Percentiles rank a stretch among this genome's conserved stretches.
Conservation (phyloP, 2,888 invertebrate species). For the Pristionchus arcanus region DNA sequence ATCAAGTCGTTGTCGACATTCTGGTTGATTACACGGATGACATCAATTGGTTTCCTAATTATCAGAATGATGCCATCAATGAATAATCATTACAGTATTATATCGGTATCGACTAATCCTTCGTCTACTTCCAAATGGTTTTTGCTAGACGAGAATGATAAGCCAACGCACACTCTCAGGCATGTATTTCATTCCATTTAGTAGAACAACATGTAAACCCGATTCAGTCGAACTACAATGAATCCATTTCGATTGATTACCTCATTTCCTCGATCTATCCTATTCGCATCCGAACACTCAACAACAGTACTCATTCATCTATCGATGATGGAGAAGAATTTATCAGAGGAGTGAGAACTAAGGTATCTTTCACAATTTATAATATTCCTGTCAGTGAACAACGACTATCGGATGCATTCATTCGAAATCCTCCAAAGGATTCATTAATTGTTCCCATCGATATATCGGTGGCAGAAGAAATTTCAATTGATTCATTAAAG, state of each 20-base stretch:
- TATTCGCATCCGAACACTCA: constrained; percentile 20
- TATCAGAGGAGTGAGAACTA: constrained; percentile 19
- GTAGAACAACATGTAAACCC: background rate
- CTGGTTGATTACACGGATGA: constrained; percentile 15
- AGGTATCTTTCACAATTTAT: background rate
- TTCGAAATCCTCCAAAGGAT: constrained; percentile 23
- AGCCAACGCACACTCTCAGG: background rate
- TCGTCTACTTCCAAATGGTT: constrained; percentile 32
- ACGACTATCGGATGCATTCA: constrained; percentile 38
- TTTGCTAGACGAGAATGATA: constrained; percentile 36
- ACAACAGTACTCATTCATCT: constrained; percentile 42
- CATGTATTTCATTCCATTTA: background rate
- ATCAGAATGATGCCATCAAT: background rate
- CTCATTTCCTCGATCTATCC: constrained; percentile 46
- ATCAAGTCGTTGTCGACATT: constrained; percentile 10
- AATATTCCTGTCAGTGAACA: background rate
- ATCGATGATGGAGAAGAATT: constrained; percentile 23
- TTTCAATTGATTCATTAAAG: constrained; percentile 13
- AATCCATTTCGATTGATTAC: constrained; percentile 13
- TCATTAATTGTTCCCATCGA: constrained; percentile 46
- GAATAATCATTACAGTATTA: background rate
- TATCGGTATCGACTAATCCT: constrained; percentile 43
- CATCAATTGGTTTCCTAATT: background rate
- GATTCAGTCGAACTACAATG: background rate
- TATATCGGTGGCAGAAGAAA: background rate